Conservation (phyloP, 2,113 vertebrate species). For the Copsychus sechellarum region DNA sequence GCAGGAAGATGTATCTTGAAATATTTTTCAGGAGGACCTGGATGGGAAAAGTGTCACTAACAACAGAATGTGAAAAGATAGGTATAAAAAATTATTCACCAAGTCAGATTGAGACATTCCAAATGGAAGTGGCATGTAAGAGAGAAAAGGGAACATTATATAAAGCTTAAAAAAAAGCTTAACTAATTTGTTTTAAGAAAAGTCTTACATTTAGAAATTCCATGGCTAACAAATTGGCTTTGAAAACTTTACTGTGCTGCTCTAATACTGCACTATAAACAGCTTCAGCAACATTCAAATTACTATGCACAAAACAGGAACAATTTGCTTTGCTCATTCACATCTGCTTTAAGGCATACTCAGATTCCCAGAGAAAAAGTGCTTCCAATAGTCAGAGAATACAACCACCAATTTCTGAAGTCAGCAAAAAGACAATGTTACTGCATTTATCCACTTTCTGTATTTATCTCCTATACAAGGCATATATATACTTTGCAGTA, state of each 20-base stretch:
- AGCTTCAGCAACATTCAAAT: not conserved
- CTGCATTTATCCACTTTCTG: not conserved
- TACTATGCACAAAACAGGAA: not conserved
- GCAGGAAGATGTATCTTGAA: not conserved
- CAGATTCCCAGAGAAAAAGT: not conserved
- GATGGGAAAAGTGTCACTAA: not conserved
- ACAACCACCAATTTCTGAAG: not conserved
- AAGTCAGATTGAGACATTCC: slow-evolving; percentile 32
- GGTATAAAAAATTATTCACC: slow-evolving; percentile 17
- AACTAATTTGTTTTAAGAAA: not conserved
- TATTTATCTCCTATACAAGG: not conserved
- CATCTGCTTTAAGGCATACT: not conserved
- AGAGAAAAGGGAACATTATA: slow-evolving; percentile 8
- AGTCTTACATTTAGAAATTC: not conserved
- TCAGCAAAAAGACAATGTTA: not conserved
- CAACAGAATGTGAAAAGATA: not conserved
- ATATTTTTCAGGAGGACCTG: not conserved
- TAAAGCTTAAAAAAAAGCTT: not conserved
- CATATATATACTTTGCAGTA: not conserved
- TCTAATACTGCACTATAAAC: not conserved
- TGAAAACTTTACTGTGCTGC: not conserved
- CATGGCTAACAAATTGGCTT: not conserved
- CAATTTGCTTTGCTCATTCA: not conserved
- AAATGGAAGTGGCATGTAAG: slow-evolving; percentile 17
- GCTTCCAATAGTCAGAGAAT: not conserved